These are phyloP conservation scores for Ancistrus triradiatus DNA, from an alignment of 2,113 vertebrate genomes.

Conservation along the genomic window DNA sequence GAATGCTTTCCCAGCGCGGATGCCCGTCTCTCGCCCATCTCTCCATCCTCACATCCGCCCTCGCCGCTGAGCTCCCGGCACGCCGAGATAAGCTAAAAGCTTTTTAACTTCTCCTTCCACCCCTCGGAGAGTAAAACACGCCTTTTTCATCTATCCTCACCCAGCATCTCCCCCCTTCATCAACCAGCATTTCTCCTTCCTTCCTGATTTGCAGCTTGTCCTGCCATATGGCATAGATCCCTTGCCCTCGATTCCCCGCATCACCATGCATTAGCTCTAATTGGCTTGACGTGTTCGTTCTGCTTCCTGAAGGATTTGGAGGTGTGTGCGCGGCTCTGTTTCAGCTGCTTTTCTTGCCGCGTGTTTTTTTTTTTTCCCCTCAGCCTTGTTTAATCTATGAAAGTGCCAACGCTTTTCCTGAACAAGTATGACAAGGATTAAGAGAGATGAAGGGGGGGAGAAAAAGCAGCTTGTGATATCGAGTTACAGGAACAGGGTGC, in stretches of 20 bases:
- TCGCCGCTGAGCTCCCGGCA: background rate
- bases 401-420: constrained; percentile 39
- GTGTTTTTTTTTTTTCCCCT: background rate
- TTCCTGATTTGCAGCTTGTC: constrained; percentile 59
- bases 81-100: constrained; percentile 1
- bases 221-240: constrained; percentile 68
- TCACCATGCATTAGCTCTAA: constrained; percentile 69
- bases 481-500: constrained; percentile 26
- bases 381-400: constrained; percentile 40
- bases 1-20: background rate
- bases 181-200: constrained; percentile 2
- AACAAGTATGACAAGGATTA: constrained; percentile 42
- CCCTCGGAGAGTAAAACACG: background rate
- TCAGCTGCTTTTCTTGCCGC: constrained; percentile 13
- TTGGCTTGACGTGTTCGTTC: constrained; percentile 68
- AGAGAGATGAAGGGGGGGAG: background rate
- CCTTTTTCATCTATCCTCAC: background rate
- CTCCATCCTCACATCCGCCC: background rate
- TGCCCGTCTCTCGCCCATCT: background rate
- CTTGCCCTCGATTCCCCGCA: constrained; percentile 64
- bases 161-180: background rate
- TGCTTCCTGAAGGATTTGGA: constrained; percentile 60
- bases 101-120: constrained; percentile 8
- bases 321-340: constrained; percentile 38
- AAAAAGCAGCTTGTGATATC: constrained; percentile 14